Conservation (phyloP, 2,888 invertebrate species). For the Nymphalis c-album region DNA sequence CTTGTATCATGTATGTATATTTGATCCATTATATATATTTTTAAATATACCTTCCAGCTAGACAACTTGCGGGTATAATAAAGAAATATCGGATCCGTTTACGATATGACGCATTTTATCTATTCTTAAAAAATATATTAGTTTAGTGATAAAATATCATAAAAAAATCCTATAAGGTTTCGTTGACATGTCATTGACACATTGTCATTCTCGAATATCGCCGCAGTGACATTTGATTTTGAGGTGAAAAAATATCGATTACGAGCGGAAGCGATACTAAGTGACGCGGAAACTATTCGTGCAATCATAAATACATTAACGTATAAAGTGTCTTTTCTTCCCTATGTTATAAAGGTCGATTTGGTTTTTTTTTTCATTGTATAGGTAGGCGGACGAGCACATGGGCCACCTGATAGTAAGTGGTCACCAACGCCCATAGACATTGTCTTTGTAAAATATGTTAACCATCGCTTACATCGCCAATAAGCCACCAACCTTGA, state of each 20-base stretch:
- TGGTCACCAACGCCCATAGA: no score
- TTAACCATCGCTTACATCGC: no score
- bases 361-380: no score
- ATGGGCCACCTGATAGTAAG: no score
- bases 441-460: no score
- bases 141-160: slow-evolving; percentile 70
- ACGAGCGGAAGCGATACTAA: slow-evolving; percentile 73
- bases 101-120: neutral
- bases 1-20: no score
- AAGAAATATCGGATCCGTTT: neutral
- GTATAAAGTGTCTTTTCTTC: slow-evolving; percentile 60
- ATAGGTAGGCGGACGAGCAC: no score
- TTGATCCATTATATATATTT: no score
- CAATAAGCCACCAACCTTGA: no score
- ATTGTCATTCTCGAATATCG: slow-evolving; percentile 56
- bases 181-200: slow-evolving; percentile 48
- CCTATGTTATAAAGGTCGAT: neutral
- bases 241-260: slow-evolving; percentile 72
- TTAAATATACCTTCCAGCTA: no score
- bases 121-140: slow-evolving; percentile 46
- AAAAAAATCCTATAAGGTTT: slow-evolving; percentile 53
- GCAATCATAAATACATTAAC: slow-evolving; percentile 68
- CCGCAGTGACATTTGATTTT: slow-evolving; percentile 66
- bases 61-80: neutral
- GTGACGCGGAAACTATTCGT: slow-evolving; percentile 74